These are phyloP conservation scores for Brenthis daphne DNA, from an alignment of 2,888 invertebrate genomes.

Conservation along the genomic window DNA sequence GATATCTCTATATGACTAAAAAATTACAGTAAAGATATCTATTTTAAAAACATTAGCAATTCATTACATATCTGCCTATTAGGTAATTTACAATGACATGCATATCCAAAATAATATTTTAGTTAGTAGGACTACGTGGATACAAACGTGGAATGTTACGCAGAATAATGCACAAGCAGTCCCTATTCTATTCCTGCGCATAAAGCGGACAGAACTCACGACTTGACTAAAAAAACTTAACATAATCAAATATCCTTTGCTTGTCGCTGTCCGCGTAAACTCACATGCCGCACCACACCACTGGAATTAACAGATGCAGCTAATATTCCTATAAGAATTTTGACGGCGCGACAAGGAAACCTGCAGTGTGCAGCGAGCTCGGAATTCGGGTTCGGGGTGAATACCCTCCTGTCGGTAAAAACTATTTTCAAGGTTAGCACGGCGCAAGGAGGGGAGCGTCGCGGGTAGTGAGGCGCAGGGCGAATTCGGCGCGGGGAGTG, in stretches of 20 bases:
- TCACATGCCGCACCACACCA: slow-evolving; percentile 56
- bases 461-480: slow-evolving; percentile 61
- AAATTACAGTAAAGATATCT: no score
- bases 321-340: slow-evolving; percentile 62
- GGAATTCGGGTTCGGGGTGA: slow-evolving; percentile 81
- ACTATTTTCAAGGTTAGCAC: slow-evolving; percentile 82
- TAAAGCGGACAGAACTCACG: slow-evolving; percentile 63
- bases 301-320: slow-evolving; percentile 48
- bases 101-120: no score
- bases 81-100: no score
- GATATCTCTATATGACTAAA: no score
- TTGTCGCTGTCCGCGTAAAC: slow-evolving; percentile 66
- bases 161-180: slow-evolving; percentile 27
- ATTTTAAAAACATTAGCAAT: no score
- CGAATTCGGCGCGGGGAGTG: slow-evolving; percentile 73
- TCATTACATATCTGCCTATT: no score
- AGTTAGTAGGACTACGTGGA: background rate
- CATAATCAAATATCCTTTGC: slow-evolving; percentile 76
- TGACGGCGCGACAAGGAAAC: slow-evolving; percentile 51
- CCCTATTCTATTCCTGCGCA: slow-evolving; percentile 38
- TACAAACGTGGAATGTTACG: background rate
- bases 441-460: slow-evolving; percentile 73
- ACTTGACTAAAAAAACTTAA: slow-evolving; percentile 67
- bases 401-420: slow-evolving; percentile 81
- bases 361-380: slow-evolving; percentile 68